Evolutionary conservation across 37 sponge, comb jelly and placozoan species (phyloP).

Genomic region (Halichondria panicea): DNA sequence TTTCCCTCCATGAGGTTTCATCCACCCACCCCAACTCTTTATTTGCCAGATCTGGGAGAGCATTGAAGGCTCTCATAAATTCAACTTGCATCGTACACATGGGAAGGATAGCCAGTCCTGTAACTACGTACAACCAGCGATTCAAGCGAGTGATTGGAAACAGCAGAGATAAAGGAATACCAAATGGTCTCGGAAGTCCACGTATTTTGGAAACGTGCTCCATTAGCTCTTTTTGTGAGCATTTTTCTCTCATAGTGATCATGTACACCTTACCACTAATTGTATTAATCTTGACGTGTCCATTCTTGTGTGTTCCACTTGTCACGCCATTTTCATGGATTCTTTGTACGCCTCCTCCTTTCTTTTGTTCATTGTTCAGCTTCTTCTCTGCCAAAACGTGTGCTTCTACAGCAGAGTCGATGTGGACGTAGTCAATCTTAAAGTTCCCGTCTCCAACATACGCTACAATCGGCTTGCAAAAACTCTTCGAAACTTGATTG

Average conservation of each 20-base stretch:
- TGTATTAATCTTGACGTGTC: no score
- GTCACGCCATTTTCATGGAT: no score
- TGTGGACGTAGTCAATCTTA: no score
- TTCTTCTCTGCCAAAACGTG: slow-evolving; percentile 12
- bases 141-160: not conserved
- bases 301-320: no score
- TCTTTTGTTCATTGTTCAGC: not conserved
- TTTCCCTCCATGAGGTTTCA: not conserved
- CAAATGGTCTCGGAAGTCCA: not conserved
- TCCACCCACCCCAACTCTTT: slow-evolving; percentile 11
- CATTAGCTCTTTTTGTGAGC: not conserved
- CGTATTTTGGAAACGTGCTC: not conserved
- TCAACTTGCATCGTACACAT: not conserved
- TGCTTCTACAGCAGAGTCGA: not conserved
- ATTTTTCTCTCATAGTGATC: not conserved
- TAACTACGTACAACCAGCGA: not conserved
- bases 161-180: not conserved
- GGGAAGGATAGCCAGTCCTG: not conserved
- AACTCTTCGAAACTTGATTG: slow-evolving; percentile 10
- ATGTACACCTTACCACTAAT: slow-evolving; percentile 7
- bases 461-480: slow-evolving; percentile 22
- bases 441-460: not conserved
- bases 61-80: not conserved
- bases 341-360: no score
- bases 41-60: not conserved